Evolutionary conservation across 2,797 vertebrate species (phyloP), one percentile per base, ranked within the genome.

Genomic region (Hippopotamyrus pictus): DNA sequence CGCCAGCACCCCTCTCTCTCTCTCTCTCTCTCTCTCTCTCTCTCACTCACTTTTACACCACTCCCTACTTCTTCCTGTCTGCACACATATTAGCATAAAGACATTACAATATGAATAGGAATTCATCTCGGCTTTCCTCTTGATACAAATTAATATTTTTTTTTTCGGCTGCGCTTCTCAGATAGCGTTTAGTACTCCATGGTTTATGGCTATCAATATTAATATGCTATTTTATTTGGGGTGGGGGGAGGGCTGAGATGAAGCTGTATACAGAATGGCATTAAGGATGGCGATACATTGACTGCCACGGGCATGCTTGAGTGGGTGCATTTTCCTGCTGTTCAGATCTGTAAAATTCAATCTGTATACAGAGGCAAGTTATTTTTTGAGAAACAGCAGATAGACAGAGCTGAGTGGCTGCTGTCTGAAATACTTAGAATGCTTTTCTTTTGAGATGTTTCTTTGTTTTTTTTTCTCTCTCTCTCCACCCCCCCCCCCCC

Each of bases 191-290:
- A 93, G 93, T 95, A 92, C 93, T 94, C 93, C 94, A 95, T 95
- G 96, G 95, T 96, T 96, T 96, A 96, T 96, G 96, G 96, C 96
- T 97, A 97, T 97, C 96, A 96, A 97, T 97, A 96, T 97, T 96
- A 97, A 97, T 97, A 96, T 92, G 90, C 93, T 94, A 93, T 96
- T 93, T 93, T 95, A 95, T 96, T 96, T 96, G 95, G 94, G 96
- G 95, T 93, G 95, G 95, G 95, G 94, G 95, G 95, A 95, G 94
- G 96, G 96, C 93, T 95, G 95, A 95, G 94, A 94, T 96, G 95
- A 93, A 95, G 95, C 95, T 95, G 94, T 96, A 96, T 96, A 96
- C 96, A 96, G 96, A 96, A 96, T 96, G 96, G 95, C 96, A 96
- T 97, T 96, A 96, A 95, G 96, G 95, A 95, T 96, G 94, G 94